phyloP scores from a whole-genome alignment of 2,797 vertebrate genomes.

The Glyptemys insculpta region DNA sequence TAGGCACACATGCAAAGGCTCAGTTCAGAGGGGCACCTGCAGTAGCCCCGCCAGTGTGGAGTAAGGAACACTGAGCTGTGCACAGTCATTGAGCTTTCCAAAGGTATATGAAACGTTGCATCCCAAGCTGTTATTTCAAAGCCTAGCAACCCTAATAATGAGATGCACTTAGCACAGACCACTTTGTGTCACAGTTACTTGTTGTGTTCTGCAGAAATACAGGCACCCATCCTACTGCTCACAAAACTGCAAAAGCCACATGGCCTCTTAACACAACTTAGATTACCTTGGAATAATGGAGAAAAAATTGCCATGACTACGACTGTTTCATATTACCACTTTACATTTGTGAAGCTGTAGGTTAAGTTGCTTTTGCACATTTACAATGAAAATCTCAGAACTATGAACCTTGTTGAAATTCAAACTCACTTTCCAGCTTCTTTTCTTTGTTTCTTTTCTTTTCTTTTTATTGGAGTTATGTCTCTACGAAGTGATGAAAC shows the following conservation, averaged over 20 bases:
- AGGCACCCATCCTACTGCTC: not conserved
- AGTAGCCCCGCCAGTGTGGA: not conserved
- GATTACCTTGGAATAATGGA: conserved; percentile 4
- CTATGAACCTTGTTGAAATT: conserved; percentile 3
- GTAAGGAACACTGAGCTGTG: not conserved
- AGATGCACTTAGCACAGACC: not conserved
- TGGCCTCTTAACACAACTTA: not conserved
- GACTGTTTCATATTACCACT: not conserved
- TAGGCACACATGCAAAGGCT: not conserved
- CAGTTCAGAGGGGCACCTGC: not conserved
- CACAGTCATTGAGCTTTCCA: not conserved
- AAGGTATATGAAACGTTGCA: not conserved
- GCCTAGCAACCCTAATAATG: not conserved
- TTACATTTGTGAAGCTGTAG: not conserved
- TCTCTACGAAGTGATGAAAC: not conserved
- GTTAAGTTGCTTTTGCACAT: not conserved
- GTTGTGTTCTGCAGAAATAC: not conserved
- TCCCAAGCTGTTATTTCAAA: not conserved
- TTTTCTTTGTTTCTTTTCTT: not conserved
- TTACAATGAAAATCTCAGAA: not conserved
- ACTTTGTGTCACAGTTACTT: not conserved
- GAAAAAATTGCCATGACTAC: not conserved
- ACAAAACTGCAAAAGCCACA: not conserved
- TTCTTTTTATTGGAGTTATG: not conserved
- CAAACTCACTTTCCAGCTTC: not conserved